phyloP scores from a whole-genome alignment of 1,140 invertebrate species.

The Thrips palmi region DNA sequence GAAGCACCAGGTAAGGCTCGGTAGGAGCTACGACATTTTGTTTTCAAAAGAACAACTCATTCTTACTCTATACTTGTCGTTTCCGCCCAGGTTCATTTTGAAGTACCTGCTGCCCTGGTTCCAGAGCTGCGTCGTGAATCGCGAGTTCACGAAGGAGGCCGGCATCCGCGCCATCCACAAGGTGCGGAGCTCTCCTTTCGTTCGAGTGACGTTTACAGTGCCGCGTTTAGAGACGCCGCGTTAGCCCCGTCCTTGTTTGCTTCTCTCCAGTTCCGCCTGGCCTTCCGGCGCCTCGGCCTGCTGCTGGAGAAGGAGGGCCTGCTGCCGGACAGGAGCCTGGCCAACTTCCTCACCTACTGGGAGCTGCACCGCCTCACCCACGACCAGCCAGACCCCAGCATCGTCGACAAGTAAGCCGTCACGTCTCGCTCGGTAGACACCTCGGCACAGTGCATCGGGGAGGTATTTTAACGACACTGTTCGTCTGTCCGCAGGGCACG shows the following conservation, averaged over 20 bases:
- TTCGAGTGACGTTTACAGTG: slow-evolving; percentile 30
- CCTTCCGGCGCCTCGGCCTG: slow-evolving; percentile 33
- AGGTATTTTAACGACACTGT: not conserved
- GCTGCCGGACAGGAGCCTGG: slow-evolving; percentile 40
- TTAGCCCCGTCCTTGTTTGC: slow-evolving; percentile 40
- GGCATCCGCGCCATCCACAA: not conserved
- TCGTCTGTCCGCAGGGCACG: not conserved
- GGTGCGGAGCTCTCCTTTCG: slow-evolving; percentile 11
- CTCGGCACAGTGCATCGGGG: too few relatives aligned
- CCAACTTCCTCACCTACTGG: slow-evolving; percentile 46
- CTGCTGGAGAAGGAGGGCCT: slow-evolving; percentile 37
- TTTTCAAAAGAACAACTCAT: not conserved
- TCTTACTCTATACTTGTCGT: slow-evolving; percentile 2
- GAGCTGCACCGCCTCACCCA: slow-evolving; percentile 41
- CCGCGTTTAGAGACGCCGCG: slow-evolving; percentile 41
- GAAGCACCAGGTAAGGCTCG: slow-evolving; percentile 23
- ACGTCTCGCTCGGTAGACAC: slow-evolving; percentile 1
- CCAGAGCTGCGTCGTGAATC: too few relatives aligned
- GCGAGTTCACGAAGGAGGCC: not conserved
- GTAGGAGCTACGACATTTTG: not conserved
- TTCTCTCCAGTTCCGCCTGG: slow-evolving; percentile 38
- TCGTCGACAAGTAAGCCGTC: slow-evolving; percentile 34
- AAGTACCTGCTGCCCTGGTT: too few relatives aligned
- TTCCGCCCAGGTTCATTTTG: not conserved
- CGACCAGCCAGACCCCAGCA: slow-evolving; percentile 22